Conservation (phyloP, 2,888 invertebrate species). For the Sinodicranocentrus sp. region DNA sequence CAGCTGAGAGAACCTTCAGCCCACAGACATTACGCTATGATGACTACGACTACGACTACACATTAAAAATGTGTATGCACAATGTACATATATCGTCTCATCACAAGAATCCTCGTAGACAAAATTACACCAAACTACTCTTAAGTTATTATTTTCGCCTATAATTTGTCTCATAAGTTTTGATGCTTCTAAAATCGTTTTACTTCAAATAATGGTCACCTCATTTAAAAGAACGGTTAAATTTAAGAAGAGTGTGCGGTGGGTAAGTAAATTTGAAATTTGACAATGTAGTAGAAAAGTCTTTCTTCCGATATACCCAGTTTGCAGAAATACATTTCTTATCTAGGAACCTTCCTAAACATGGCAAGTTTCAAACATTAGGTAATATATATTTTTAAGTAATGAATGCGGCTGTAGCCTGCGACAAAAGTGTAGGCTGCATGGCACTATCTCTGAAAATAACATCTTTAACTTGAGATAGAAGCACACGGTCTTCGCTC, state of each 20-base stretch:
- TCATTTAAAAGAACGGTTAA: too few relatives aligned
- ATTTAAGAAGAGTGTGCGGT: too few relatives aligned
- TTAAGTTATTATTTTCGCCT: background rate
- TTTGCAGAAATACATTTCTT: too few relatives aligned
- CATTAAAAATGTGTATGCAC: too few relatives aligned
- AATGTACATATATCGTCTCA: background rate
- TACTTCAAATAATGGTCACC: too few relatives aligned
- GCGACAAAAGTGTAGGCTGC: background rate
- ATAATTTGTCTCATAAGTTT: background rate
- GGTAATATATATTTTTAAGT: background rate
- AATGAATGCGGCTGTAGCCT: conserved; percentile 3
- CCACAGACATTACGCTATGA: background rate
- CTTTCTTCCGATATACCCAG: too few relatives aligned
- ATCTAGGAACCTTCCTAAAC: too few relatives aligned
- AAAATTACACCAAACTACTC: background rate
- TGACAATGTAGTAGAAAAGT: too few relatives aligned
- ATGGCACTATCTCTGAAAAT: background rate
- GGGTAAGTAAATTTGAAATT: too few relatives aligned
- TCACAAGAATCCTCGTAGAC: background rate
- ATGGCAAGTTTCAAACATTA: background rate
- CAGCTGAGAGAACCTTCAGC: conserved; percentile 16
- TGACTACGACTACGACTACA: background rate
- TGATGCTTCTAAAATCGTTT: too few relatives aligned
- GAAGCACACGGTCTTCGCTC: background rate
- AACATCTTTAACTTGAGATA: background rate